Evolutionary conservation across 2,888 invertebrate species (phyloP), one percentile per base, ranked within the genome.

Genomic region (Sarcophaga subvicina): DNA sequence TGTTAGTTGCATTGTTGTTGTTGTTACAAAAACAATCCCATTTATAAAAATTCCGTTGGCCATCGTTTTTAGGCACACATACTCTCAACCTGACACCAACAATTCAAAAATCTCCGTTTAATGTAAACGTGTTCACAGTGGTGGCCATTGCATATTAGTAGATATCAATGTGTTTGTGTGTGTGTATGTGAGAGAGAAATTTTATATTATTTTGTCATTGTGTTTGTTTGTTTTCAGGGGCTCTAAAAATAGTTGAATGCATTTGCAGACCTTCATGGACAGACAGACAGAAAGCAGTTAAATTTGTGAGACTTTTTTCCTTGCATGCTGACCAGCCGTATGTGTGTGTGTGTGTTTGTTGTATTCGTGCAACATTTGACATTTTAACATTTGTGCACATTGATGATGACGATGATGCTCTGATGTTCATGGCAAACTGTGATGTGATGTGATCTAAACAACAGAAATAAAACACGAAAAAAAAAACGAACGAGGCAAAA

Each of bases 91-190:
- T 37, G 54, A 54, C 3, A 54, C 79, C 84, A 87, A 84, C 82
- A 87, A 84, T 81, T 81, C 8, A 37, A 37, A 87, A 87, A 84
- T 84, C 87, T 87, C 81, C 84, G 79, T 82, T 87, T 79, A 87
- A 87, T 87, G 79, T 72, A 82, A 84, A 87, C 84, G 84, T 87
- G 84, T 87, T 84, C 37, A 37, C 37, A 37, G 37, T 37, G 37
- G 37, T 10, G 37, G 37, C 37, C 37, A 37, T 37, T 37, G 37
- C 10, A 37, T 37, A 37, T 37, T 37, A 37, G 37, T 37, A 37
- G 8, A 37, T 37, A 37, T 37, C 37, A 37, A 0, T 37, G 17
- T 17, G 14, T 14, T 0, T 49, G 2, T 14, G 11, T 49, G 49
- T 4, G 4, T 49, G 10, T 14, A 14, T 49, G 49, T 4, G 11